Evolutionary conservation across 2,888 invertebrate genomes (phyloP), one percentile per base, ranked within the genome.

Genomic region (Harpagoxenus sublaevis): DNA sequence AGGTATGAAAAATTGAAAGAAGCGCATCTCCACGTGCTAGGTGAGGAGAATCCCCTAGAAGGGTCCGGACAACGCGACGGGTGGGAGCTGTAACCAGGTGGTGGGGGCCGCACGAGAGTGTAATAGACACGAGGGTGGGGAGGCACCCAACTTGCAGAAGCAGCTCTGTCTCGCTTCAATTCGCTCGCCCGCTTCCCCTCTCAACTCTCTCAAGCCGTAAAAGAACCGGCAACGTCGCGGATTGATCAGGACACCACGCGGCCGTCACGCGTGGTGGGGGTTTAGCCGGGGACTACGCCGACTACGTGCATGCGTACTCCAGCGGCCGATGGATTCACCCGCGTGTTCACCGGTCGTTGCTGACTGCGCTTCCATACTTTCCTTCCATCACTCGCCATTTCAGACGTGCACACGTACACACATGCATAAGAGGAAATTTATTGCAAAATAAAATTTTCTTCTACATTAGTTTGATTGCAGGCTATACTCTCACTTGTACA

Each of bases 191-290:
- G 15, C 23, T 23, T 23, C 23, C 23, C 23, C 23, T 23, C 23
- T 65, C 65, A 6, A 74, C 78, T 31, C 57, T 83, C 85, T 62
- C 87, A 88, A 86, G 90, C 89, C 92, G 79, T 86, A 62, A 87
- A 85, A 83, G 89, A 94, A 74, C 84, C 90, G 94, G 94, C 94
- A 94, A 94, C 94, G 87, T 86, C 87, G 93, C 91, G 88, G 89
- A 94, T 94, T 94, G 94, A 94, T 94, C 94, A 94, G 92, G 89
- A 92, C 93, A 93, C 94, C 94, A 95, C 94, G 94, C 95, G 95
- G 95, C 94, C 93, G 91, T 92, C 87, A 84, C 85, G 84, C 86
- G 51, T 82, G 91, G 93, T 89, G 91, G 92, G 92, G 91, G 77
- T 74, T 81, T 91, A 84, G 90, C 93, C 92, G 91, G 92, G 93